Evolutionary conservation across 2,113 vertebrate genomes (phyloP).

Genomic region (Cricetomys ansorgei): DNA sequence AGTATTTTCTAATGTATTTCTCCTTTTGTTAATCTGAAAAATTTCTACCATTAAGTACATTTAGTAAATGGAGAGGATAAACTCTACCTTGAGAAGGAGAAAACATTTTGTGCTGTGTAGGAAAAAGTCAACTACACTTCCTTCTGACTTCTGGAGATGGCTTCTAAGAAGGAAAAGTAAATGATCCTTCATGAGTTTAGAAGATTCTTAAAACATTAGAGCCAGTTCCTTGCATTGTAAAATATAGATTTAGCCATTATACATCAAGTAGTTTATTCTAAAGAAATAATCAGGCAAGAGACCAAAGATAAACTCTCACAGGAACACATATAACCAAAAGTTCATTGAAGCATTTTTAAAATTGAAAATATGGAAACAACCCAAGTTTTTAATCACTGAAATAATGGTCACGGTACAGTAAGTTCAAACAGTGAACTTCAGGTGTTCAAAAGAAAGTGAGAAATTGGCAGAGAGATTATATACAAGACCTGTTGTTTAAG

Average conservation of each 20-base stretch:
- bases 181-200: not conserved
- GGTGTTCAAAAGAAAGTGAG: slow-evolving; percentile 12
- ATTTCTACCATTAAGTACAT: not conserved
- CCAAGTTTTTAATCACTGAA: slow-evolving; percentile 5
- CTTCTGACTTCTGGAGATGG: not conserved
- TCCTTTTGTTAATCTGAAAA: slow-evolving; percentile 2
- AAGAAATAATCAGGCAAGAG: not conserved
- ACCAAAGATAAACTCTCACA: not conserved
- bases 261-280: slow-evolving; percentile 42
- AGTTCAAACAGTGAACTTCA: too few relatives aligned
- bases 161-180: slow-evolving; percentile 25
- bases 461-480: not conserved
- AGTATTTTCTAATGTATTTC: not conserved
- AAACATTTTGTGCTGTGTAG: not conserved
- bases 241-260: not conserved
- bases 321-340: not conserved
- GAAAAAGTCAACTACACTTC: not conserved
- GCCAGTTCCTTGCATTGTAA: not conserved
- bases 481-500: not conserved
- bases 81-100: not conserved
- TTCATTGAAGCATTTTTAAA: slow-evolving; percentile 25
- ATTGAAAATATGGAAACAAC: slow-evolving; percentile 1
- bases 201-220: slow-evolving; percentile 1
- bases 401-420: too few relatives aligned
- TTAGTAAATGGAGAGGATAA: not conserved